Conservation (phyloP, 2,113 vertebrate species). For the Engystomops pustulosus region DNA sequence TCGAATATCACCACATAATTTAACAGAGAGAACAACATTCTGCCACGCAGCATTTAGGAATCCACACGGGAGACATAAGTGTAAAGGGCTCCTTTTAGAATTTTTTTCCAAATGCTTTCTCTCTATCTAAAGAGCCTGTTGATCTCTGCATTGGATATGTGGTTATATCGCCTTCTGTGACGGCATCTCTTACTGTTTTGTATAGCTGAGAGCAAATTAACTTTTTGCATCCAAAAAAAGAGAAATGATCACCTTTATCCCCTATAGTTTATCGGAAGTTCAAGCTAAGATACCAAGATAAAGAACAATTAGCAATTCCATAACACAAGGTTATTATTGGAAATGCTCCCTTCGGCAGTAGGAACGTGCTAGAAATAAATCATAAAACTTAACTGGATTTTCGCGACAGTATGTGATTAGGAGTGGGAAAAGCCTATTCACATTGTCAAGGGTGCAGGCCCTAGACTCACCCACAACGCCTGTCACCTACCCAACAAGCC, state of each 20-base stretch:
- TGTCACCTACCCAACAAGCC: too few relatives aligned
- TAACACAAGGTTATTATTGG: too few relatives aligned
- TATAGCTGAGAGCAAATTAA: background rate
- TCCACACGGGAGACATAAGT: constrained; percentile 31
- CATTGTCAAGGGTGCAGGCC: too few relatives aligned
- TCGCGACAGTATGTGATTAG: too few relatives aligned
- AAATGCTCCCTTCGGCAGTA: too few relatives aligned
- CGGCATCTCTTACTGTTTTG: background rate
- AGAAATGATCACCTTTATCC: background rate
- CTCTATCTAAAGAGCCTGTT: constrained; percentile 8
- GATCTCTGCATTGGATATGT: background rate
- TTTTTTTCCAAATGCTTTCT: constrained; percentile 3
- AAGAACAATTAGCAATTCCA: too few relatives aligned
- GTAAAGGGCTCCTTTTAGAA: constrained; percentile 36
- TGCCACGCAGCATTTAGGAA: background rate
- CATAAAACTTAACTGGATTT: too few relatives aligned
- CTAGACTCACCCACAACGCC: too few relatives aligned
- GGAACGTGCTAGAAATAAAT: too few relatives aligned
- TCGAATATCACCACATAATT: constrained; percentile 53
- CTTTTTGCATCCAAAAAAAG: background rate
- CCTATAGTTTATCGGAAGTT: background rate
- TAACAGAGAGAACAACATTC: constrained; percentile 51
- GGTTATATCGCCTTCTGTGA: background rate
- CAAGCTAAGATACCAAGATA: too few relatives aligned
- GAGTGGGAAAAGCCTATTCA: too few relatives aligned